phyloP scores from a whole-genome alignment of 92 coral and sea anemone species.

The Actinostola sp. region DNA sequence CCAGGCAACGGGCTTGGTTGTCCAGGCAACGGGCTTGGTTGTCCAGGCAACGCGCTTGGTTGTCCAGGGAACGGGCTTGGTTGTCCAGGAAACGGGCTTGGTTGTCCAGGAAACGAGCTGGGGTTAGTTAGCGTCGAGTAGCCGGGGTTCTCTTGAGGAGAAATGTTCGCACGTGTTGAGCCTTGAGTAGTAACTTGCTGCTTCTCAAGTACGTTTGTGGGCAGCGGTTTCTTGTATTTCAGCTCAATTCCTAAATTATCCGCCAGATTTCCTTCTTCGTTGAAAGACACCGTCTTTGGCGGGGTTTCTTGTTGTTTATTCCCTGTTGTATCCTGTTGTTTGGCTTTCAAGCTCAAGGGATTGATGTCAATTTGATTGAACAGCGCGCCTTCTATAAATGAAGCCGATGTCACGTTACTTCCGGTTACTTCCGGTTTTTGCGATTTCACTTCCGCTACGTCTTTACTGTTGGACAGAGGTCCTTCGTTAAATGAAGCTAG shows the following conservation, averaged over 20 bases:
- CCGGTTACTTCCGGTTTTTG: constrained; percentile 7
- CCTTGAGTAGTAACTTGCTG: constrained; percentile 6
- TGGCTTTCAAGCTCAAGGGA: constrained; percentile 12
- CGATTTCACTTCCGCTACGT: neutral
- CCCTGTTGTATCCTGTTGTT: constrained; percentile 11
- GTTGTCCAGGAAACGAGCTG: neutral
- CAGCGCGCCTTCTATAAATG: constrained; percentile 29
- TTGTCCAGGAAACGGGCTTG: constrained; percentile 11
- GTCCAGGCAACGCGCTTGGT: constrained; percentile 2
- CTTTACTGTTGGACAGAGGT: neutral
- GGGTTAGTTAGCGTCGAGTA: too few relatives aligned
- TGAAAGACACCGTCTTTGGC: constrained; percentile 26
- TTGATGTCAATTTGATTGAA: constrained; percentile 12
- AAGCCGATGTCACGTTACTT: constrained; percentile 2
- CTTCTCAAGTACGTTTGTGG: neutral
- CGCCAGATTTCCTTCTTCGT: neutral
- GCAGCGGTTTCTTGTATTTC: neutral
- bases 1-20: constrained; percentile 14
- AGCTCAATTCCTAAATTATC: neutral
- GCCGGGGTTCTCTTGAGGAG: neutral
- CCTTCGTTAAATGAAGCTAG: neutral
- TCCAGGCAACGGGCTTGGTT: constrained; percentile 9
- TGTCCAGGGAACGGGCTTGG: neutral
- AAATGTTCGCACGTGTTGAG: neutral
- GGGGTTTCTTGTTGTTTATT: constrained; percentile 23